Percentiles rank a stretch among this genome's conserved stretches.
Evolutionary conservation across 2,797 vertebrate genomes (phyloP).

Genomic region (Chelmon rostratus): DNA sequence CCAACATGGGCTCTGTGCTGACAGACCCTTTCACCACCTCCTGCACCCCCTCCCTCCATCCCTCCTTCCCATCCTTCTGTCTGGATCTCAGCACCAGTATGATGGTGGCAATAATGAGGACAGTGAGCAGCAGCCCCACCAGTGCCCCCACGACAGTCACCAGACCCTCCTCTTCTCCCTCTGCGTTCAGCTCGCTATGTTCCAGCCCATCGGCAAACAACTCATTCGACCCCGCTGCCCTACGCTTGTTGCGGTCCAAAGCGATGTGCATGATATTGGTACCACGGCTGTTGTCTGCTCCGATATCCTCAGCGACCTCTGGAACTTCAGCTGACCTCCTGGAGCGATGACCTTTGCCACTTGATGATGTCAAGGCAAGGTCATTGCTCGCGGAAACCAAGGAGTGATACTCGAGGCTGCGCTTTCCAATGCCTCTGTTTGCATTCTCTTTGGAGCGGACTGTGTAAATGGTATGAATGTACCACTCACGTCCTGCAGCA

Average conservation of each 20-base stretch:
- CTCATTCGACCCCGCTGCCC: conserved; percentile 69
- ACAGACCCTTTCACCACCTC: conserved; percentile 78
- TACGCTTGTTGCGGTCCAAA: conserved; percentile 83
- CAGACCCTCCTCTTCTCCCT: conserved; percentile 74
- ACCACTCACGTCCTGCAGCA: conserved; percentile 94
- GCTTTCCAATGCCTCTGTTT: conserved; percentile 90
- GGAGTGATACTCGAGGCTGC: conserved; percentile 90
- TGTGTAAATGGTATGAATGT: conserved; percentile 95
- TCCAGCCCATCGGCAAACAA: conserved; percentile 72
- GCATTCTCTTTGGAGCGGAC: conserved; percentile 90
- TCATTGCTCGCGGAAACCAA: conserved; percentile 68
- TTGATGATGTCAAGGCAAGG: not conserved
- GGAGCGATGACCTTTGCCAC: conserved; percentile 57
- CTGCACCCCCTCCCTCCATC: conserved; percentile 80
- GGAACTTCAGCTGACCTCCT: conserved; percentile 84
- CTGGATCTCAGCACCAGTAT: conserved; percentile 82
- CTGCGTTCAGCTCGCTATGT: conserved; percentile 80
- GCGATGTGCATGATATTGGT: conserved; percentile 95
- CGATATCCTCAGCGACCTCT: conserved; percentile 84
- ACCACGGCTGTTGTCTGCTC: conserved; percentile 88
- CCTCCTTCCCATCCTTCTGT: conserved; percentile 77
- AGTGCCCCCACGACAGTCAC: conserved; percentile 84
- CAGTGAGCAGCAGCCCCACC: conserved; percentile 85
- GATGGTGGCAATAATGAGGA: conserved; percentile 77
- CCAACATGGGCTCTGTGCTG: conserved; percentile 89